Evolutionary conservation across 2,888 invertebrate genomes (phyloP).

Genomic region (Mantis religiosa): DNA sequence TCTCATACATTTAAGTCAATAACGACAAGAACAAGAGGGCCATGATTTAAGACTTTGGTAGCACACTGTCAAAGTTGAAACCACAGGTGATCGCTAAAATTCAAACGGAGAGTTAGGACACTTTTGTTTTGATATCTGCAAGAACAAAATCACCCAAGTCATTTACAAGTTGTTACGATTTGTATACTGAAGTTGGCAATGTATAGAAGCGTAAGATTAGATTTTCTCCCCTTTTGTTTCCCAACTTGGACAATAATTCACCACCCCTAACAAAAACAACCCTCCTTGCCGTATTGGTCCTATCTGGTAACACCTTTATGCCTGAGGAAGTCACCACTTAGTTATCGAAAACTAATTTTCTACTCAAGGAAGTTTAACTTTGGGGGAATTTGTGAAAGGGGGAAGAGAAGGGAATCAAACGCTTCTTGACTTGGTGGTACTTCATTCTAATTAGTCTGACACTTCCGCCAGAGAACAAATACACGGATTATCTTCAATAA

Average conservation of each 20-base stretch:
- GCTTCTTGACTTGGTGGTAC: background rate
- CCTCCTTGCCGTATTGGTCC: background rate
- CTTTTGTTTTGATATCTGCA: no score
- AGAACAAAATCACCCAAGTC: no score
- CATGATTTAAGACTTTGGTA: no score
- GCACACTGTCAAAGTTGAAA: no score
- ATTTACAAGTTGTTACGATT: no score
- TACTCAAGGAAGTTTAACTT: background rate
- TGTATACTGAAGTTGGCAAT: no score
- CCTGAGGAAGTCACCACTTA: background rate
- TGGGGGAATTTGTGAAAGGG: background rate
- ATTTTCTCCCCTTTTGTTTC: background rate
- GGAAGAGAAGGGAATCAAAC: background rate
- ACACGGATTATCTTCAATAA: no score
- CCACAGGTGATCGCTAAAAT: no score
- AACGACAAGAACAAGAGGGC: no score
- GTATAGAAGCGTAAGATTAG: background rate
- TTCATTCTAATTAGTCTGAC: background rate
- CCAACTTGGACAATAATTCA: background rate
- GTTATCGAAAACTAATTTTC: background rate
- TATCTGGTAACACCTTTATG: background rate
- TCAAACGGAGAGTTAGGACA: no score
- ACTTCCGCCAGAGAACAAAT: background rate
- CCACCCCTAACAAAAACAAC: background rate
- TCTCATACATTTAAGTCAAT: no score